Evolutionary conservation across 2,888 invertebrate species (phyloP).

Genomic region (Galerucella nymphaeae): DNA sequence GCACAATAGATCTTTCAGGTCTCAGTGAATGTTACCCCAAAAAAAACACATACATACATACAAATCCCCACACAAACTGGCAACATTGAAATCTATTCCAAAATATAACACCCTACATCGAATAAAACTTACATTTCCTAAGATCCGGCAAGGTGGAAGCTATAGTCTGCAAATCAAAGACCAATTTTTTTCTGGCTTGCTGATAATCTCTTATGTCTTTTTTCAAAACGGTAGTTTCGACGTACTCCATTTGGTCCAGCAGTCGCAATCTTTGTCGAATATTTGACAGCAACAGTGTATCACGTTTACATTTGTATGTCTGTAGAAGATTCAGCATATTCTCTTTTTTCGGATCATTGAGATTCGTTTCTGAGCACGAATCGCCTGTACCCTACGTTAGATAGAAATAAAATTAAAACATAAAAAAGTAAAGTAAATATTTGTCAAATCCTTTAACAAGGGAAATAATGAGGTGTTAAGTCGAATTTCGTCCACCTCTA

Average conservation of each 20-base stretch:
- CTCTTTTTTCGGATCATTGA: background rate
- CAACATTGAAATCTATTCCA: too few relatives aligned
- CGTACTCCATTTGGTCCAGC: constrained; percentile 14
- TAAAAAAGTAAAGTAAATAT: too few relatives aligned
- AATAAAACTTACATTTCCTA: constrained; percentile 10
- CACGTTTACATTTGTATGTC: constrained; percentile 14
- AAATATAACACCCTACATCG: background rate
- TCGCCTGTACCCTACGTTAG: background rate
- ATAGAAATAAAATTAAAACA: background rate
- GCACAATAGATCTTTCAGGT: too few relatives aligned
- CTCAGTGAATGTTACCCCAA: too few relatives aligned
- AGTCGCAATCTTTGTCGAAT: constrained; percentile 10
- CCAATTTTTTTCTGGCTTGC: constrained; percentile 11
- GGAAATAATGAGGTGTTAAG: too few relatives aligned
- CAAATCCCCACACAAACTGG: background rate
- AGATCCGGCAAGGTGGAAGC: constrained; percentile 15
- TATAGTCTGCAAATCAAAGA: constrained; percentile 15
- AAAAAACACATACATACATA: too few relatives aligned
- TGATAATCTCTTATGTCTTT: constrained; percentile 18
- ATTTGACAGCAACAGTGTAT: constrained; percentile 7
- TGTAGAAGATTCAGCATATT: background rate
- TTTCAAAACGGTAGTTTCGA: constrained; percentile 11
- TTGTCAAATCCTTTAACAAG: too few relatives aligned
- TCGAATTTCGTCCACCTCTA: too few relatives aligned
- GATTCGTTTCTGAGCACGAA: background rate